Base-by-base conservation (phyloP, 1,140 invertebrate species). In the Drosophila melanica region DNA sequence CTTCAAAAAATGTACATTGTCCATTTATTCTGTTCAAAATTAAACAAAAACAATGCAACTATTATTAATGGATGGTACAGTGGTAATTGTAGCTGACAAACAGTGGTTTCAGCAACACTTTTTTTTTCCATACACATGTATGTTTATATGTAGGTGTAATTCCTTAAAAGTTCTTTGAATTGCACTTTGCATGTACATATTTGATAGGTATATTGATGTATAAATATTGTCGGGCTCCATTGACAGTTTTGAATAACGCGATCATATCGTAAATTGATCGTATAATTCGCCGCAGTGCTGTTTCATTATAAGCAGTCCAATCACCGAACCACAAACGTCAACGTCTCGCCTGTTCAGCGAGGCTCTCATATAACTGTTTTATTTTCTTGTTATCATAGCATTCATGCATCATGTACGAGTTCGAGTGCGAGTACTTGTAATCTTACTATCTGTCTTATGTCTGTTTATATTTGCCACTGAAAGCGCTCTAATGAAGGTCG, bases 401-500 rank as follows among this genome's bases (percentile, higher is more conserved):
- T 68, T 68, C 55, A 60, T 68, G 45, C 65, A 60, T 60, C 47
- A 41, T 48, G 54, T 54, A 39, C 54, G 23, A 58, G 6, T 16
- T 14, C 41, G 9, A 54, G 18, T 59, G 18, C 33, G 35, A 33
- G 30, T 27, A 14, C 18, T 27, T 8, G 16, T 18, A 42, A 42
- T 54, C 33, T 33, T 23, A 23, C 58, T 20, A 44, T 53, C 57
- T 45, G n/a, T 11, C 27, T 14, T 44, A 30, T 30, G 9, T 60
- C 12, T 59, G 55, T 62, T 68, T 68, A 68, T 62, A 48, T 68
- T 66, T 65, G 51, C 53, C 64, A 66, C 30, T 39, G 63, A 65
- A 55, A 44, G 63, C 55, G 63, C 14, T 66, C 47, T 27, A 10
- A 20, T 57, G 53, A 66, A 66, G 53, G 64, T 66, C 64, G 53